These are phyloP conservation scores for Barypeithes pellucidus DNA, from an alignment of 2,888 invertebrate genomes.

Conservation along the genomic window DNA sequence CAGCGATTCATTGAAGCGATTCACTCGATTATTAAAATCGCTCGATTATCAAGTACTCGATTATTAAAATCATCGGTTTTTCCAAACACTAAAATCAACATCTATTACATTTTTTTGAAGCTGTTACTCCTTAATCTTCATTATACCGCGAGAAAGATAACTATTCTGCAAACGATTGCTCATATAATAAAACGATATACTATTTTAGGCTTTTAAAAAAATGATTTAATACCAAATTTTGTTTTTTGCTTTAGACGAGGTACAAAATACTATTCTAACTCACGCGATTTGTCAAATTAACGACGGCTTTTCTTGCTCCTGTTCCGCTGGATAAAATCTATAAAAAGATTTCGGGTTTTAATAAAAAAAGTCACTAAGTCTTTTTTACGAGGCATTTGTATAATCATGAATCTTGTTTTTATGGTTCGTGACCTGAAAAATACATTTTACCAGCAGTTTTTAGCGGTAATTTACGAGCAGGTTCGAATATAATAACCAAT, in stretches of 20 bases:
- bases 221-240: background rate
- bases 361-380: constrained; percentile 47
- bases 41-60: too few relatives aligned
- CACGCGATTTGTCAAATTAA: constrained; percentile 50
- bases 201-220: background rate
- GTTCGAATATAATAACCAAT: constrained; percentile 12
- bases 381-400: constrained; percentile 44
- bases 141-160: too few relatives aligned
- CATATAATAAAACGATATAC: too few relatives aligned
- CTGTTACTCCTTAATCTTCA: too few relatives aligned
- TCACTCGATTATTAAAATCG: too few relatives aligned
- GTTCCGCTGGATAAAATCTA: constrained; percentile 38
- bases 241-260: background rate
- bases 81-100: too few relatives aligned
- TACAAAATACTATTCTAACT: constrained; percentile 32
- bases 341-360: constrained; percentile 46
- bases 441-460: constrained; percentile 26
- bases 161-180: too few relatives aligned
- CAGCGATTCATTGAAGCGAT: too few relatives aligned
- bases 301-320: constrained; percentile 45
- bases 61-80: too few relatives aligned
- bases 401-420: constrained; percentile 16
- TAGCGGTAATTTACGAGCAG: constrained; percentile 12
- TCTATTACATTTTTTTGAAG: too few relatives aligned
- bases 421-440: constrained; percentile 28